Evolutionary conservation across 2,888 invertebrate genomes (phyloP).

Genomic region (Lymantria dispar): DNA sequence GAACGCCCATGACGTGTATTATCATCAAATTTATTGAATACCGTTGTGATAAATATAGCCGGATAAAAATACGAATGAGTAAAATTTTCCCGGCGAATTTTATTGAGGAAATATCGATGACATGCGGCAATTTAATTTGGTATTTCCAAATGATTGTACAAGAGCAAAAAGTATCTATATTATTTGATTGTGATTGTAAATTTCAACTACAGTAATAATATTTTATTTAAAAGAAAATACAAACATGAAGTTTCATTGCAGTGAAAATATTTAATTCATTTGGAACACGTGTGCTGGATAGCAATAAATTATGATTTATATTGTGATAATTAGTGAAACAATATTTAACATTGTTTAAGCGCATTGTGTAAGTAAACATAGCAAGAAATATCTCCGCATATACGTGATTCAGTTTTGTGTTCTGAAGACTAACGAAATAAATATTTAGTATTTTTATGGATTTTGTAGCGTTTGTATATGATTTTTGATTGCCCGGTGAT

Average conservation of each 20-base stretch:
- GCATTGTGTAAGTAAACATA: no score
- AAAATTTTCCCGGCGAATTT: conserved; percentile 40
- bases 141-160: conserved; percentile 9
- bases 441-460: no score
- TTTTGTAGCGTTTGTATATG: no score
- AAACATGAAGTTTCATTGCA: background rate
- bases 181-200: background rate
- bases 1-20: no score
- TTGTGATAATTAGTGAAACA: background rate
- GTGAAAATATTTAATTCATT: background rate
- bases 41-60: conserved; percentile 34
- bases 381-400: no score
- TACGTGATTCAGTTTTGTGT: no score
- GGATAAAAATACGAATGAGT: conserved; percentile 60
- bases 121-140: conserved; percentile 16
- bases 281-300: background rate
- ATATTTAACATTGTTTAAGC: no score
- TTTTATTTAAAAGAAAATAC: background rate
- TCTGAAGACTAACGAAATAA: no score
- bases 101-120: conserved; percentile 30
- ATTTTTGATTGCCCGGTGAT: no score
- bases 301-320: background rate
- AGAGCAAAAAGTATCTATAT: background rate
- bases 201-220: background rate
- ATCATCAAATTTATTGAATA: no score